Evolutionary conservation across 2,113 vertebrate genomes (phyloP), one percentile per base, ranked within the genome.

Genomic region (Chionis minor): DNA sequence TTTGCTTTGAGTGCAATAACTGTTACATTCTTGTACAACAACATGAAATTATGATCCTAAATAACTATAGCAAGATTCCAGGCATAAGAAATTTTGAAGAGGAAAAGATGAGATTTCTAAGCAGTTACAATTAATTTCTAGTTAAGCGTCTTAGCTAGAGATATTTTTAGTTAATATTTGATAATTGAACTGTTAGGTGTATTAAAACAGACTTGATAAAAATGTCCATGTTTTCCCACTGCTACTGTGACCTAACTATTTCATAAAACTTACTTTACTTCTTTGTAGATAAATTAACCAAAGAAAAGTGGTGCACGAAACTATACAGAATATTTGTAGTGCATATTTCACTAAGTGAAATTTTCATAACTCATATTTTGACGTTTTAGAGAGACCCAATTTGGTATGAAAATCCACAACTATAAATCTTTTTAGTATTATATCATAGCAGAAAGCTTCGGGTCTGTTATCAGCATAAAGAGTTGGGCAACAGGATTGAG

Each of bases 121-220:
- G 55, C 28, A 92, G 40, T 54, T 73, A 87, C 52, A 93, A 72
- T 89, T 91, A 94, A 77, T 77, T 96, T 61, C 35, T 84, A 66
- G 44, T 72, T 89, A 79, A 63, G 38, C 94, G 73, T 75, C 61
- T 19, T 45, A 81, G 20, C 2, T 61, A 44, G 54, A 54, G 59
- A 84, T 90, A 94, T 79, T 92, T 86, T 88, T 73, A 94, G 56
- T 94, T 90, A 95, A 81, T 86, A 92, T 47, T 84, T 92, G 75
- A 86, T 96, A 94, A 91, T 83, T 96, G 49, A 97, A 92, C 47
- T 94, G 62, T 42, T 83, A 75, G 67, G 44, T 90, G 13, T 47
- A 95, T 77, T 94, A 74, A n/a, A 95, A 42, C 21, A 72, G n/a
- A 4, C 21, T 77, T 88, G 77, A 87, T 72, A 82, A 66, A 96